Percentiles rank a stretch among this genome's conserved stretches.
Conservation (phyloP, 2,113 vertebrate genomes). For the Hipposideros armiger region DNA sequence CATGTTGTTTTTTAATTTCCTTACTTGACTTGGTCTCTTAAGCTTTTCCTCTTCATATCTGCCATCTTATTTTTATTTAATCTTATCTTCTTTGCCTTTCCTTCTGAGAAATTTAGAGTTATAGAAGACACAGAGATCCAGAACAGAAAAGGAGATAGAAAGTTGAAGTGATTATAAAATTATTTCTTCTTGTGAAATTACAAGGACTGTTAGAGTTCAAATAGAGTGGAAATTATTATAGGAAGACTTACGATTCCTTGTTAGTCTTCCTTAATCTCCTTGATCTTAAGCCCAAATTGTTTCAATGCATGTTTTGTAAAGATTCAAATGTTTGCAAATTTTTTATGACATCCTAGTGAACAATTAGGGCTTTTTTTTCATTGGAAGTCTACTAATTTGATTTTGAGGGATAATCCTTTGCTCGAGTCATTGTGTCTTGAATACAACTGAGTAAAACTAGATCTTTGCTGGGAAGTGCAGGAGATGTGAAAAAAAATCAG, state of each 20-base stretch:
- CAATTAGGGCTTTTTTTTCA: background rate
- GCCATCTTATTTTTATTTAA: constrained; percentile 48
- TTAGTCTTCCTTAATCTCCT: constrained; percentile 30
- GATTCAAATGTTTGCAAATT: constrained; percentile 28
- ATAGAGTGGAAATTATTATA: background rate
- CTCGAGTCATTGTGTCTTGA: background rate
- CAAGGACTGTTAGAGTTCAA: constrained; percentile 15
- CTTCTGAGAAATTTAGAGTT: background rate
- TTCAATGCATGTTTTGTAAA: constrained; percentile 40
- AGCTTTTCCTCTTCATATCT: background rate
- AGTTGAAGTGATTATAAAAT: constrained; percentile 3
- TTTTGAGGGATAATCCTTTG: constrained; percentile 5
- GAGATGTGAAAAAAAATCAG: background rate
- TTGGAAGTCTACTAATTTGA: constrained; percentile 1
- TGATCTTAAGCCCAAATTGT: constrained; percentile 58
- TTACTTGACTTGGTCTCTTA: background rate
- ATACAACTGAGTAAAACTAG: background rate
- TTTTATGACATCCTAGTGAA: background rate
- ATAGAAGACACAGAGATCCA: background rate
- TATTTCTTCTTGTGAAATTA: constrained; percentile 48
- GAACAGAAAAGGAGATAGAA: background rate
- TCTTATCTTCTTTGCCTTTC: constrained; percentile 6
- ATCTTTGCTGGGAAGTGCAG: background rate
- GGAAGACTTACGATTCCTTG: constrained; percentile 17
- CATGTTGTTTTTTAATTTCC: background rate